These are phyloP conservation scores for Malurus alboscapulatus DNA, from an alignment of 2,113 vertebrate species.

Conservation along the genomic window DNA sequence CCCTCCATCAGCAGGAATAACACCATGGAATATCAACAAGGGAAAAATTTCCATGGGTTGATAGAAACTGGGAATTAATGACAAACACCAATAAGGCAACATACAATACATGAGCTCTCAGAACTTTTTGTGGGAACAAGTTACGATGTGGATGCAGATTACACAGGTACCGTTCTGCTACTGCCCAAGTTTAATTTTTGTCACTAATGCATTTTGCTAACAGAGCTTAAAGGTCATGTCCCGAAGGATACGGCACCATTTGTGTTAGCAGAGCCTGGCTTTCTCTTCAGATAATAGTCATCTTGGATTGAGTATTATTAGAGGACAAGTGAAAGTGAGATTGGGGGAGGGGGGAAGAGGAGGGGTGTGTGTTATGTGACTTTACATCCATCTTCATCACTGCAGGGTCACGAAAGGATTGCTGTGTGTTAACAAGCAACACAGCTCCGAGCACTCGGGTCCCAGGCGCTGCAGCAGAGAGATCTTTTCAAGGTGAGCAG, in stretches of 20 bases:
- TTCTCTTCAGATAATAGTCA: constrained; percentile 17
- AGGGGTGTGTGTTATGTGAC: neutral
- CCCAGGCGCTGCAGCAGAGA: neutral
- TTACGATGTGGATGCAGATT: neutral
- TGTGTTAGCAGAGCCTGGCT: constrained; percentile 15
- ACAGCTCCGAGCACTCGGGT: neutral
- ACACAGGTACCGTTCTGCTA: neutral
- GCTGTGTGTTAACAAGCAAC: constrained; percentile 23
- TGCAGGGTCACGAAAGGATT: neutral
- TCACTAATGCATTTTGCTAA: constrained; percentile 34
- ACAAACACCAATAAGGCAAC: neutral
- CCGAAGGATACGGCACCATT: neutral
- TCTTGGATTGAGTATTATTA: neutral
- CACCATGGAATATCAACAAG: neutral
- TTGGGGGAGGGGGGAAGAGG: neutral
- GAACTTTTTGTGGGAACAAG: neutral
- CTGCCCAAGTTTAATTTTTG: constrained; percentile 19
- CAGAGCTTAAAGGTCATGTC: constrained; percentile 21
- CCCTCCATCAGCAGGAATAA: neutral
- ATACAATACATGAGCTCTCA: neutral
- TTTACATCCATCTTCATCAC: constrained; percentile 56
- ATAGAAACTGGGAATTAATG: neutral
- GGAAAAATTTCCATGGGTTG: neutral
- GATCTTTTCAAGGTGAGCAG: constrained; percentile 58
- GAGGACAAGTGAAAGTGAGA: constrained; percentile 54